Conservation (phyloP, 2,797 vertebrate species). For the Scleropages formosus region DNA sequence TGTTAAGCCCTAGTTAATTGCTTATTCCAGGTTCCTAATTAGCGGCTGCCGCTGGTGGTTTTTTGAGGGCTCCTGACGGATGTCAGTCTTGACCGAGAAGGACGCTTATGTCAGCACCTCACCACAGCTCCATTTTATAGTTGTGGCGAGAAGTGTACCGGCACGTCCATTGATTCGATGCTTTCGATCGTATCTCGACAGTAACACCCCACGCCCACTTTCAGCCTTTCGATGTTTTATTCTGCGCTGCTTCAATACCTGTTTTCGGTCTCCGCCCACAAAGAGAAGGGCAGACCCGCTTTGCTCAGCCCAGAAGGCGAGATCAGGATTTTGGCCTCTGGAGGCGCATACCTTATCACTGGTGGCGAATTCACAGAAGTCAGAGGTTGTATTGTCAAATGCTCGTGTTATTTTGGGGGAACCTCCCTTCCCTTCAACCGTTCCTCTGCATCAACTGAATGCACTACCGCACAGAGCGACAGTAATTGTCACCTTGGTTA, state of each 20-base stretch:
- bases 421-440: background rate
- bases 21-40: slow-evolving; percentile 70
- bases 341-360: background rate
- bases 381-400: background rate
- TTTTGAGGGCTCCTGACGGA: slow-evolving; percentile 59
- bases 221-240: background rate
- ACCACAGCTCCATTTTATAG: background rate
- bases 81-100: slow-evolving; percentile 49
- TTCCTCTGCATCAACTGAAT: background rate
- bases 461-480: no score
- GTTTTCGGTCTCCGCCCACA: background rate
- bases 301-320: background rate
- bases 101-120: slow-evolving; percentile 8
- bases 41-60: slow-evolving; percentile 65
- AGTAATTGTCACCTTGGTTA: background rate
- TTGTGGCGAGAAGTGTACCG: background rate
- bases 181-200: background rate
- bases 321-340: background rate
- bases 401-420: background rate
- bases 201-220: background rate
- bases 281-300: slow-evolving; percentile 7
- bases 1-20: slow-evolving; percentile 70
- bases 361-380: background rate
- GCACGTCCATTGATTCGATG: no score
- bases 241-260: background rate